These are phyloP conservation scores for Pachyrhynchus sulphureomaculatus DNA, from an alignment of 1,140 invertebrate genomes.

Conservation along the genomic window DNA sequence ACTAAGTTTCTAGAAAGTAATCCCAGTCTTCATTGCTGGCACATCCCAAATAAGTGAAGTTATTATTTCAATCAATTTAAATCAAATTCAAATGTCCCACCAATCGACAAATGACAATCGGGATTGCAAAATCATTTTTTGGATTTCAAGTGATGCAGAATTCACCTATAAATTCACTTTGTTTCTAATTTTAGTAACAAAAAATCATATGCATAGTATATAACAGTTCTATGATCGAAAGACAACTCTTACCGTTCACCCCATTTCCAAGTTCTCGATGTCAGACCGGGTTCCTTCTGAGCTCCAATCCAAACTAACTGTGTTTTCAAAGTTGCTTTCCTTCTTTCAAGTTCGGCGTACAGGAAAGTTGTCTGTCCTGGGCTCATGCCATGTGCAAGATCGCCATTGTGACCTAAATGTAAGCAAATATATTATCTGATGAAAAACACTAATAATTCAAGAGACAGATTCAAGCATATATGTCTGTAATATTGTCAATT, in stretches of 20 bases:
- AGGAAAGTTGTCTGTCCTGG: slow-evolving; percentile 72
- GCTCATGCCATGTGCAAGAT: slow-evolving; percentile 75
- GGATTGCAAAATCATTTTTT: too few species aligned
- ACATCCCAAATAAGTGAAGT: too few species aligned
- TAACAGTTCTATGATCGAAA: background rate
- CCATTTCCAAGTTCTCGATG: slow-evolving; percentile 85
- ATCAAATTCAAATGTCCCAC: too few species aligned
- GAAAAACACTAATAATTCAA: background rate
- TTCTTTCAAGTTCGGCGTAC: slow-evolving; percentile 75
- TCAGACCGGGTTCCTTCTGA: slow-evolving; percentile 80
- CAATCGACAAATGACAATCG: too few species aligned
- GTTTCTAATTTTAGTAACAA: too few species aligned
- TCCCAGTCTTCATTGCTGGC: too few species aligned
- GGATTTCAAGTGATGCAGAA: too few species aligned
- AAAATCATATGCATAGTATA: too few species aligned
- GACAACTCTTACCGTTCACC: slow-evolving; percentile 69
- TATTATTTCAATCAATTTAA: too few species aligned
- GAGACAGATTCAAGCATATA: background rate
- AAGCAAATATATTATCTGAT: background rate
- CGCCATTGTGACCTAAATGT: slow-evolving; percentile 62
- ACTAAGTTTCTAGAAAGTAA: too few species aligned
- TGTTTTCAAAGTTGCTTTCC: slow-evolving; percentile 76
- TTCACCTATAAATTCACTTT: too few species aligned
- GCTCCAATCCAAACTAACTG: slow-evolving; percentile 90
- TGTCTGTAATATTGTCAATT: background rate